These are phyloP conservation scores for Pelobates cultripes DNA, from an alignment of 2,797 vertebrate genomes.

Conservation along the genomic window DNA sequence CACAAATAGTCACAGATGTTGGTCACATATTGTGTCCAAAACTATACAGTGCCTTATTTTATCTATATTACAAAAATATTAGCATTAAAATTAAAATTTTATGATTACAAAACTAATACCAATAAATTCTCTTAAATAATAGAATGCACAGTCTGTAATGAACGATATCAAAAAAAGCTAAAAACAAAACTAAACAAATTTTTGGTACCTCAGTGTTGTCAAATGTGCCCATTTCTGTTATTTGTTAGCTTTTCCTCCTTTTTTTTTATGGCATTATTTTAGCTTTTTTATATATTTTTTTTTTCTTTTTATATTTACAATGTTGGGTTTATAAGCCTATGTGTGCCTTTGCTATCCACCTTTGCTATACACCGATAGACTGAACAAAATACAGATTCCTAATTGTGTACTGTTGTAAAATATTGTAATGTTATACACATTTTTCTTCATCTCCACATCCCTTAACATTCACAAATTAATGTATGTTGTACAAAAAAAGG, in stretches of 20 bases:
- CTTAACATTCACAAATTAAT: constrained; percentile 95
- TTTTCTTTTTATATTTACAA: constrained; percentile 56
- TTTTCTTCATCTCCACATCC: constrained; percentile 85
- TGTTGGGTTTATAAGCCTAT: constrained; percentile 74
- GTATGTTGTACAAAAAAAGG: constrained; percentile 89
- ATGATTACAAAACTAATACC: not conserved
- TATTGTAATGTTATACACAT: constrained; percentile 91
- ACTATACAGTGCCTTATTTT: constrained; percentile 23
- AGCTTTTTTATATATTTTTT: constrained; percentile 56
- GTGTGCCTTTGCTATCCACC: constrained; percentile 96
- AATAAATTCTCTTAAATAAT: not conserved
- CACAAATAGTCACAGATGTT: too few relatives aligned
- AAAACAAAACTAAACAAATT: too few relatives aligned
- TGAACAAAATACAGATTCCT: constrained; percentile 76
- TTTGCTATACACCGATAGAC: constrained; percentile 86
- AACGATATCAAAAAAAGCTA: too few relatives aligned
- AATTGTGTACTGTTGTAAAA: constrained; percentile 92
- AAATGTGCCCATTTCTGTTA: not conserved
- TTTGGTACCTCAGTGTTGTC: too few relatives aligned
- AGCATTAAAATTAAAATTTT: not conserved
- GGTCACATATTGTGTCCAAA: not conserved
- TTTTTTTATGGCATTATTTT: not conserved
- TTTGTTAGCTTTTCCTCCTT: not conserved
- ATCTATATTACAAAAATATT: not conserved
- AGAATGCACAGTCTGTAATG: too few relatives aligned